Evolutionary conservation across 2,113 vertebrate genomes (phyloP).

Genomic region (Antechinus stuartii): DNA sequence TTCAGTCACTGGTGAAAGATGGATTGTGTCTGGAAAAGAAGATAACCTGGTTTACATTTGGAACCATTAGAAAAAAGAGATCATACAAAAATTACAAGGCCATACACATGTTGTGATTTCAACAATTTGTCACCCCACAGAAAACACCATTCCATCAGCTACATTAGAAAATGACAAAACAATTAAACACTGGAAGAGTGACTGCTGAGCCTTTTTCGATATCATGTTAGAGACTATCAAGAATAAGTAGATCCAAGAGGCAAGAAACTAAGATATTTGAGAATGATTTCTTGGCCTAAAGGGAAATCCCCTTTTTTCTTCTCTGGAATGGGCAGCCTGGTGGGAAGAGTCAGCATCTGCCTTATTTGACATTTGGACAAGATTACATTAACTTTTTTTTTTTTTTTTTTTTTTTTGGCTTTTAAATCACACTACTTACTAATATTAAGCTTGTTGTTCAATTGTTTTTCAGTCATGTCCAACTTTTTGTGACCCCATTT

Average conservation of each 20-base stretch:
- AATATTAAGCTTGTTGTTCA: neutral
- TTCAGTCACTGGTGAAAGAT: slow-evolving; percentile 98
- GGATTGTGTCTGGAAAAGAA: slow-evolving; percentile 98
- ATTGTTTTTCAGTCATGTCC: neutral
- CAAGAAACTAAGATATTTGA: slow-evolving; percentile 58
- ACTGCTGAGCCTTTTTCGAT: slow-evolving; percentile 89
- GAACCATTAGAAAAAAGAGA: slow-evolving; percentile 99
- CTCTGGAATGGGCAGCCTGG: slow-evolving; percentile 56
- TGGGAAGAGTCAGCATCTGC: slow-evolving; percentile 72
- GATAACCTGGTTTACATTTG: slow-evolving; percentile 99
- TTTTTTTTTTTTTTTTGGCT: neutral
- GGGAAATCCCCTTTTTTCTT: slow-evolving; percentile 62
- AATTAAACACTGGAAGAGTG: slow-evolving; percentile 99
- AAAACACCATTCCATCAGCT: slow-evolving; percentile 98
- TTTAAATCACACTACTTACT: neutral
- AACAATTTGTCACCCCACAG: slow-evolving; percentile 98
- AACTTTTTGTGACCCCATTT: neutral
- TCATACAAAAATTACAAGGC: slow-evolving; percentile 98
- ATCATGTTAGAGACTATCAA: slow-evolving; percentile 68
- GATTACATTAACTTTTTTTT: neutral
- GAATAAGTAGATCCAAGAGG: slow-evolving; percentile 51
- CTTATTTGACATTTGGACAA: slow-evolving; percentile 53
- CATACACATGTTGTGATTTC: slow-evolving; percentile 99
- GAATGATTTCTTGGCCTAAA: slow-evolving; percentile 72
- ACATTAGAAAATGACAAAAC: slow-evolving; percentile 99